Evolutionary conservation across 2,113 vertebrate species (phyloP).

Genomic region (Tonatia bakeri): DNA sequence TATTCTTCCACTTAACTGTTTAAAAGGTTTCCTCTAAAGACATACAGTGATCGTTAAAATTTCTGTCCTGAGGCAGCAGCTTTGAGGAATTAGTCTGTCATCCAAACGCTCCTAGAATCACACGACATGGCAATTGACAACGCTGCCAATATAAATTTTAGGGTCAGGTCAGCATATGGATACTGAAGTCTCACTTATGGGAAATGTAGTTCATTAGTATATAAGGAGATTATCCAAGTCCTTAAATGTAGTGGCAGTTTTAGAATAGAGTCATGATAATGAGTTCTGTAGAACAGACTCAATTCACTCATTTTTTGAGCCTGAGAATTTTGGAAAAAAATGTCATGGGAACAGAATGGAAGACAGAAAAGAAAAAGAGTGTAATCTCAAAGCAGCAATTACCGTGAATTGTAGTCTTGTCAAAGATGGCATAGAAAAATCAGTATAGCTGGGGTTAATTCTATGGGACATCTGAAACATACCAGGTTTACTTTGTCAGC

Average conservation of each 20-base stretch:
- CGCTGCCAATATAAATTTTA: slow-evolving; percentile 44
- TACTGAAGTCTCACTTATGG: slow-evolving; percentile 44
- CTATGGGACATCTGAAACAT: background rate
- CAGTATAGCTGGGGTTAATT: background rate
- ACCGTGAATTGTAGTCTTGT: background rate
- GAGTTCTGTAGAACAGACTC: background rate
- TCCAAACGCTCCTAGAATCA: background rate
- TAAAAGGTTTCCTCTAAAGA: background rate
- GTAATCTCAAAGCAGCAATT: background rate
- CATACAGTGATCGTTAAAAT: slow-evolving; percentile 25
- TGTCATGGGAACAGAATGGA: background rate
- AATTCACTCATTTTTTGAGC: background rate
- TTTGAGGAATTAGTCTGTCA: slow-evolving; percentile 53
- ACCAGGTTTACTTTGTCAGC: background rate
- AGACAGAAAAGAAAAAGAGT: background rate
- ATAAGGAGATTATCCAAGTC: background rate
- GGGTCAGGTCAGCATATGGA: slow-evolving; percentile 32
- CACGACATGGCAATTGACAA: background rate
- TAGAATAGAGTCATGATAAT: background rate
- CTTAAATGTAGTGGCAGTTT: background rate
- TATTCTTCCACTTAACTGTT: background rate
- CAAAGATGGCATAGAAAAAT: background rate
- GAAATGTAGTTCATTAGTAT: slow-evolving; percentile 13
- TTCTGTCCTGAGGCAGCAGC: background rate
- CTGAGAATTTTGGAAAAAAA: slow-evolving; percentile 1